These are phyloP conservation scores for Euleptes europaea DNA, from an alignment of 2,113 vertebrate genomes.

Conservation along the genomic window DNA sequence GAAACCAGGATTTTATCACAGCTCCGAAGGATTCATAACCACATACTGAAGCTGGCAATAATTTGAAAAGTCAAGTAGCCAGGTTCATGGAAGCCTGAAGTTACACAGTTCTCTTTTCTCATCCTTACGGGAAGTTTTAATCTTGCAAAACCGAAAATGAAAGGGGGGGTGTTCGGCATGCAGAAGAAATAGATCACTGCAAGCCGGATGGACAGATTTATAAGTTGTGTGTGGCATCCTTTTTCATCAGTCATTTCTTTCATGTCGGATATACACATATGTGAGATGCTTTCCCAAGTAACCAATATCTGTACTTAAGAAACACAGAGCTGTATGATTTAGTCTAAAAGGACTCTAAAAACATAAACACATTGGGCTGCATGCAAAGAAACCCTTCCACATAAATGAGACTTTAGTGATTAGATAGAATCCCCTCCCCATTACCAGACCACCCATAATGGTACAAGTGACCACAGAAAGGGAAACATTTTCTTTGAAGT, in stretches of 20 bases:
- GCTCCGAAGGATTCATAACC: not conserved
- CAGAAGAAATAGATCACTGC: constrained; percentile 1
- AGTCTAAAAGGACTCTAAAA: constrained; percentile 27
- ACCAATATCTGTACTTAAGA: constrained; percentile 24
- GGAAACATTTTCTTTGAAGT: constrained; percentile 22
- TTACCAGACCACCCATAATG: constrained; percentile 20
- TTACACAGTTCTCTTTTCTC: not conserved
- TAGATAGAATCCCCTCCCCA: constrained; percentile 21
- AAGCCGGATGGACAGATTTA: constrained; percentile 9
- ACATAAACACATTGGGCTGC: constrained; percentile 19
- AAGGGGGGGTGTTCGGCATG: not conserved
- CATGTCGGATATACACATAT: constrained; percentile 7
- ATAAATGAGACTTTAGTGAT: constrained; percentile 4
- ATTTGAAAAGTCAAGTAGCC: not conserved
- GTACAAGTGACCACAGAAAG: constrained; percentile 9
- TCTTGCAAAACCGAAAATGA: constrained; percentile 21
- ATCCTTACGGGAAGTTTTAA: constrained; percentile 1
- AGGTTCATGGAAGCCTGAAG: constrained; percentile 6
- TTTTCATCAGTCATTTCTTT: constrained; percentile 23
- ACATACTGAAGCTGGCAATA: constrained; percentile 13
- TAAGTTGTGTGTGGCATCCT: constrained; percentile 11
- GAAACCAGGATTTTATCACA: constrained; percentile 5
- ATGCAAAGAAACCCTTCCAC: constrained; percentile 22
- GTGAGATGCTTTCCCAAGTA: not conserved
- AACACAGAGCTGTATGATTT: constrained; percentile 22